phyloP scores from a whole-genome alignment of 2,113 vertebrate species.

The Plotosus lineatus region DNA sequence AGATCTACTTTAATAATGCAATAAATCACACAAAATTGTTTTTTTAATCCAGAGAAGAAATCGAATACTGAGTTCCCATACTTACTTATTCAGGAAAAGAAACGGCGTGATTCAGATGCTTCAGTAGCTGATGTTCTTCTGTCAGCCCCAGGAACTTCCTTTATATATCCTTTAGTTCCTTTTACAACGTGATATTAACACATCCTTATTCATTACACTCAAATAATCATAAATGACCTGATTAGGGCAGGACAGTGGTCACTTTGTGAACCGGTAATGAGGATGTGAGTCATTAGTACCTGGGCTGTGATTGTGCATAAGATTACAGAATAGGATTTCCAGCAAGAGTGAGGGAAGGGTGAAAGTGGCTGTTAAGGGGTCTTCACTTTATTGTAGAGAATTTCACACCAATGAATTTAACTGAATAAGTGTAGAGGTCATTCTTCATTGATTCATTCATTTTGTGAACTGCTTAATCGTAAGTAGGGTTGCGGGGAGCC shows the following conservation, averaged over 20 bases:
- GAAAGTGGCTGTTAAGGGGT: neutral
- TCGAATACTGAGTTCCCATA: neutral
- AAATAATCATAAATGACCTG: conserved; percentile 48
- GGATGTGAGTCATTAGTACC: conserved; percentile 39
- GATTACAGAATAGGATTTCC: conserved; percentile 12
- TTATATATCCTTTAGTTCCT: conserved; percentile 51
- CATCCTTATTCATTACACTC: conserved; percentile 47
- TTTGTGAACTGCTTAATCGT: too few relatives aligned
- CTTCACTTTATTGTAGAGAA: neutral
- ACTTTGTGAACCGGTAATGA: conserved; percentile 9
- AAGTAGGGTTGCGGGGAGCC: too few relatives aligned
- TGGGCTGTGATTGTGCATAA: conserved; percentile 49
- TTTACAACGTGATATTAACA: conserved; percentile 42
- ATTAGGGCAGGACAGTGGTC: conserved; percentile 41
- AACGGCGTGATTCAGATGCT: neutral
- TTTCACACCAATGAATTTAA: neutral
- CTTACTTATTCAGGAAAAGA: conserved; percentile 40
- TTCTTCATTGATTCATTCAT: too few relatives aligned
- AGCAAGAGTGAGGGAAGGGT: too few relatives aligned
- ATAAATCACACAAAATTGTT: neutral
- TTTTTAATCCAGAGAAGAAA: neutral
- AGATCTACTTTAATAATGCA: neutral
- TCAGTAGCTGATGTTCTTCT: conserved; percentile 9
- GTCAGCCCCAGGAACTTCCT: neutral
- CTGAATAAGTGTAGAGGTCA: neutral